Evolutionary conservation across 2,888 invertebrate genomes (phyloP), one percentile per base, ranked within the genome.

Genomic region (Ectemnius continuus): DNA sequence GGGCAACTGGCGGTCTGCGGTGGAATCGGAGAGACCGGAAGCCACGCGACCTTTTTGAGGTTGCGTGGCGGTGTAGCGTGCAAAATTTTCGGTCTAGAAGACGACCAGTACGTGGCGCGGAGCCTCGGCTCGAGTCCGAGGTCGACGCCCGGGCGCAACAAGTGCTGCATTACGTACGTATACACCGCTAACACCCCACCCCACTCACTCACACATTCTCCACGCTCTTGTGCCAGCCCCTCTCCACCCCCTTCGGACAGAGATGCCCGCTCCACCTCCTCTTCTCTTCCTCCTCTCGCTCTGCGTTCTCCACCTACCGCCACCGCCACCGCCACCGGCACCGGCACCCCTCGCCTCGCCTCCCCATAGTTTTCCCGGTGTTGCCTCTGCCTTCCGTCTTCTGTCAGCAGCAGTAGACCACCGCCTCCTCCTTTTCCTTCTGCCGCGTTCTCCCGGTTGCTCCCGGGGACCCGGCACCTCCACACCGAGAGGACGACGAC

Each of bases 141-240:
- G 90, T 90, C 90, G 90, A 90, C 89, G 90, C 86, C 90, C 90
- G 90, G 88, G 86, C 88, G 90, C 90, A 90, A 90, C 90, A 90
- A 90, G 90, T 90, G 90, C 89, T 88, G 88, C 88, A 87, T 86
- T 88, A 85, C 84, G 82, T 82, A 83, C 84, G 84, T 86, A 85
- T 82, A 87, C 83, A 83, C 84, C 77, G 80, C 80, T 78, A 16
- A 75, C 81, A 82, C 84, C 82, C 70, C 78, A 72, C 70, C 70
- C 72, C 80, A 52, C 74, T 75, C 69, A 68, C 70, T 65, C 64
- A 78, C 66, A 79, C 76, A 77, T 56, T 73, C 62, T 61, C 67
- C 52, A 52, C 52, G n/a, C 52, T 52, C 71, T 73, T 36, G 36
- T 61, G 57, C 45, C 69, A 68, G 66, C 63, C 75, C 67, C 76